Evolutionary conservation across 2,113 vertebrate genomes (phyloP).

Genomic region (Lates calcarifer): DNA sequence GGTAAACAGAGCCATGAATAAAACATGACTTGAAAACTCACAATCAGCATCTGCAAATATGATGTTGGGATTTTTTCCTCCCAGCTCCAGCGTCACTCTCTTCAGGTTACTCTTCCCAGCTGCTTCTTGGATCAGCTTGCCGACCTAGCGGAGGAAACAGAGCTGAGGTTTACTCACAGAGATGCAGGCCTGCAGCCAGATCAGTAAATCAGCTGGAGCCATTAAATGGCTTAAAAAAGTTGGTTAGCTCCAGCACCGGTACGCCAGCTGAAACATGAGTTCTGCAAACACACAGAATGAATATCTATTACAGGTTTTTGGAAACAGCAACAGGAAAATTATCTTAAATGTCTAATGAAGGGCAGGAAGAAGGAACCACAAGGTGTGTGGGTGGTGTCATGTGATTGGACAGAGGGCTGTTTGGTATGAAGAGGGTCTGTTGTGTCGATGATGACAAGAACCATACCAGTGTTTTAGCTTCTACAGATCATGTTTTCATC

Average conservation of each 20-base stretch:
- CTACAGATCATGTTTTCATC: neutral
- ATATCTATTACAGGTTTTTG: constrained; percentile 78
- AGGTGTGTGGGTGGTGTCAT: constrained; percentile 74
- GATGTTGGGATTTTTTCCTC: constrained; percentile 99
- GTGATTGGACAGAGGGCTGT: constrained; percentile 44
- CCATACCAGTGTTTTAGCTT: neutral
- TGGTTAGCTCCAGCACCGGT: constrained; percentile 60
- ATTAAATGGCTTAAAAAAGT: constrained; percentile 77
- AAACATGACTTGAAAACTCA: constrained; percentile 85
- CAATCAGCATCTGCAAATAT: constrained; percentile 99
- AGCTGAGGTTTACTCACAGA: constrained; percentile 78
- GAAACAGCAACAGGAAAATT: constrained; percentile 62
- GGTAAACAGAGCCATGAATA: constrained; percentile 40
- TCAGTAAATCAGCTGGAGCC: constrained; percentile 77
- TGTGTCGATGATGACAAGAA: constrained; percentile 25
- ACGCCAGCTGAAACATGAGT: constrained; percentile 74
- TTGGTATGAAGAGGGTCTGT: constrained; percentile 32
- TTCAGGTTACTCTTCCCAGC: constrained; percentile 99
- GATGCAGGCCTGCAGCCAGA: constrained; percentile 66
- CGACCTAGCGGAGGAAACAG: constrained; percentile 89
- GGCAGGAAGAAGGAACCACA: constrained; percentile 78
- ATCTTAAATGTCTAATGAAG: constrained; percentile 72
- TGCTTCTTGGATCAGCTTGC: constrained; percentile 99
- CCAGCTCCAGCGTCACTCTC: constrained; percentile 98
- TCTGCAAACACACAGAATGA: constrained; percentile 75